Conservation (phyloP, 2,113 vertebrate genomes). For the Cathartes aura region DNA sequence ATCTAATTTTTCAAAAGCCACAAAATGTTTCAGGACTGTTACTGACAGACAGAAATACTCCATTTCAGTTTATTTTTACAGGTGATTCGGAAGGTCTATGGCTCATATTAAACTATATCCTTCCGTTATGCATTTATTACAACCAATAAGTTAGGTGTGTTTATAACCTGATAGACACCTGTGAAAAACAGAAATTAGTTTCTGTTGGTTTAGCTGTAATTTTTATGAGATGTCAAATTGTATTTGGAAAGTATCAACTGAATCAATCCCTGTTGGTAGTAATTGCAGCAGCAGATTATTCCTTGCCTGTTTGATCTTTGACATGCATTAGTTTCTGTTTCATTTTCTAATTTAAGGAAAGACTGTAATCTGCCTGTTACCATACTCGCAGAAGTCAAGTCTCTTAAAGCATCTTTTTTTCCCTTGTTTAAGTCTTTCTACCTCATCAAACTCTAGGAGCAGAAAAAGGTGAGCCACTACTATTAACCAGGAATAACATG, state of each 20-base stretch:
- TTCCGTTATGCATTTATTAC: constrained; percentile 45
- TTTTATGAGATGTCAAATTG: constrained; percentile 48
- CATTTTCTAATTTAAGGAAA: constrained; percentile 42
- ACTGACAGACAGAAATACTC: constrained; percentile 51
- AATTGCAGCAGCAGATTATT: neutral
- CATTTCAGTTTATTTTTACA: constrained; percentile 56
- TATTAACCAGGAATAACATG: neutral
- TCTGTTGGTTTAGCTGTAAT: constrained; percentile 60
- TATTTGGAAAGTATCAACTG: constrained; percentile 37
- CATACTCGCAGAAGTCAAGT: neutral
- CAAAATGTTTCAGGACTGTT: constrained; percentile 42
- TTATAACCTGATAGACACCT: constrained; percentile 64
- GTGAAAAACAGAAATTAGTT: constrained; percentile 49
- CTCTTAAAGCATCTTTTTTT: neutral
- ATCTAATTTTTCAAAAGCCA: constrained; percentile 45
- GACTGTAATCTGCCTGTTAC: neutral
- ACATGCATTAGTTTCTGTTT: constrained; percentile 50
- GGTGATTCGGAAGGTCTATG: constrained; percentile 25
- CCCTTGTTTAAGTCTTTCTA: neutral
- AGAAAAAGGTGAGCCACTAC: neutral
- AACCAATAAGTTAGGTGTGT: constrained; percentile 28
- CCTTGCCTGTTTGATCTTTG: constrained; percentile 53
- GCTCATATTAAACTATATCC: constrained; percentile 21
- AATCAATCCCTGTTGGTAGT: neutral
- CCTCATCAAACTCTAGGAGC: neutral